Evolutionary conservation across 2,888 invertebrate species (phyloP).

Genomic region (Calliphora vomitoria): DNA sequence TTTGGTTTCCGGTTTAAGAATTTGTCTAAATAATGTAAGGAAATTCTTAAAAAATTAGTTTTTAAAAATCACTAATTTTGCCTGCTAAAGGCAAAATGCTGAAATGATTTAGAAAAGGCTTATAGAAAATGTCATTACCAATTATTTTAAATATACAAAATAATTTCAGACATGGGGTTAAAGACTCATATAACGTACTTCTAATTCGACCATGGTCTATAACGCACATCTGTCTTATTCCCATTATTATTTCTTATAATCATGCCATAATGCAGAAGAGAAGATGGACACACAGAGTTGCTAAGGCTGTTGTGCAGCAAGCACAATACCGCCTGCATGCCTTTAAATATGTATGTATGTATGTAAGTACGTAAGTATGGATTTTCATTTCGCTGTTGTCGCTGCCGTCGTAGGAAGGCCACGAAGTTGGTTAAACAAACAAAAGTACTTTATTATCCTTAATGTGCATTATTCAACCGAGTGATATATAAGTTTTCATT

Average conservation of each 20-base stretch:
- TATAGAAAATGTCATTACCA: no score
- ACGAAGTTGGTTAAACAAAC: slow-evolving; percentile 73
- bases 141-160: no score
- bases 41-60: not conserved
- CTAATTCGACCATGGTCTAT: not conserved
- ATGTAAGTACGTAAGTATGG: not conserved
- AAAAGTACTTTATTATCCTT: slow-evolving; percentile 78
- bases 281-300: slow-evolving; percentile 43
- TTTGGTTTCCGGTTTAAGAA: not conserved
- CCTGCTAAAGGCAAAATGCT: no score
- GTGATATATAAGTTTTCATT: slow-evolving; percentile 77
- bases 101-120: no score
- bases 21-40: no score
- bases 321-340: slow-evolving; percentile 47
- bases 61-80: no score
- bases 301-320: not conserved
- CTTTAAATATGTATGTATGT: not conserved
- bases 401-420: slow-evolving; percentile 55
- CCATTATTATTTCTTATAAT: slow-evolving; percentile 47
- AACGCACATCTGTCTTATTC: slow-evolving; percentile 14
- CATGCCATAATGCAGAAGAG: slow-evolving; percentile 27
- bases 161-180: no score
- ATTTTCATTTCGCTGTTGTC: slow-evolving; percentile 19
- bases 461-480: slow-evolving; percentile 76
- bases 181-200: not conserved